A percentile compares a stretch with the other conserved stretches of the same genome.
Evolutionary conservation across 2,113 vertebrate genomes (phyloP).

Genomic region (Procapra przewalskii): DNA sequence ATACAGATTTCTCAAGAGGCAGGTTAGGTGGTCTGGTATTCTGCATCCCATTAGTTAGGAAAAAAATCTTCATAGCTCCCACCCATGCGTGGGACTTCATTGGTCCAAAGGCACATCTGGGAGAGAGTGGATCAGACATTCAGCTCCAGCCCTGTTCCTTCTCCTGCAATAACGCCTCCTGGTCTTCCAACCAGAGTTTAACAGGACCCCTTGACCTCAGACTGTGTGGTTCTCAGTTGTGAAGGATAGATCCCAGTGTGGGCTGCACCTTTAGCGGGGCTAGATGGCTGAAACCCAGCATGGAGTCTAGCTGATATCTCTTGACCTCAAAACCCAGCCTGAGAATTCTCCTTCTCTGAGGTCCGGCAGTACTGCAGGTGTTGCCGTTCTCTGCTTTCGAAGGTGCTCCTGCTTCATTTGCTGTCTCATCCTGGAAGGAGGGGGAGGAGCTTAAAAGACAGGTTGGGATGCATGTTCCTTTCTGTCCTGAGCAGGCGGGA

Average conservation of each 20-base stretch:
- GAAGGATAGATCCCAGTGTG: neutral
- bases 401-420: neutral
- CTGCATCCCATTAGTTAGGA: neutral
- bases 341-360: neutral
- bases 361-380: neutral
- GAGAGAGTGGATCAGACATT: neutral
- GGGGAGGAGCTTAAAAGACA: neutral
- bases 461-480: rapidly evolving
- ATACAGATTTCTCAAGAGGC: too few species aligned
- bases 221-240: neutral
- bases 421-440: neutral
- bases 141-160: too few species aligned
- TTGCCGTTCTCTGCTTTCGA: neutral
- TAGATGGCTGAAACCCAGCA: neutral
- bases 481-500: neutral
- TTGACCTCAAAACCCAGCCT: neutral
- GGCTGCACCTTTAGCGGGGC: too few species aligned
- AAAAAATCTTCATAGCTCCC: neutral
- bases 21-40: too few species aligned
- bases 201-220: neutral
- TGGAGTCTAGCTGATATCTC: neutral
- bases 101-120: neutral
- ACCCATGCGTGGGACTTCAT: neutral
- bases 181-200: neutral
- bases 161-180: rapidly evolving